A percentile compares a stretch with the other conserved stretches of the same genome.
These are phyloP conservation scores for Silurus lanzhouensis DNA, from an alignment of 2,797 vertebrate species.

Conservation along the genomic window DNA sequence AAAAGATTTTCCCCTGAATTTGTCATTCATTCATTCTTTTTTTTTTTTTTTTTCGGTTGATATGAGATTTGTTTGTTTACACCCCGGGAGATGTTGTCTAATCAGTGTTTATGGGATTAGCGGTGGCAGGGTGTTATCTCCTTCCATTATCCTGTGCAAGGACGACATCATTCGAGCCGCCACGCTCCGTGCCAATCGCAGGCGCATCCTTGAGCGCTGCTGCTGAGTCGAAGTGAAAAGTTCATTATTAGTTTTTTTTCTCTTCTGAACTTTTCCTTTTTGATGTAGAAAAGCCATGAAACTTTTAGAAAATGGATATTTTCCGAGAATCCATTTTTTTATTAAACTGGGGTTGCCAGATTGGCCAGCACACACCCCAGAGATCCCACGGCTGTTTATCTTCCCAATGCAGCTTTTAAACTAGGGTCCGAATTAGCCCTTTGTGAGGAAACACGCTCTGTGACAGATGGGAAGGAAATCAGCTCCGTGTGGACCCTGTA, in stretches of 20 bases:
- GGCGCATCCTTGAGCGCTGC: conserved; percentile 21
- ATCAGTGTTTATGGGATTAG: conserved; percentile 55
- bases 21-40: background rate
- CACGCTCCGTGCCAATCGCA: conserved; percentile 10
- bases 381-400: conserved; percentile 34
- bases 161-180: conserved; percentile 35
- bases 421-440: conserved; percentile 38
- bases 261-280: conserved; percentile 22
- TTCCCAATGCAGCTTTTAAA: conserved; percentile 35
- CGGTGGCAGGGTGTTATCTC: conserved; percentile 41
- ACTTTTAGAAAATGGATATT: conserved; percentile 15
- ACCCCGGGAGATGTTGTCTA: conserved; percentile 48
- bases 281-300: background rate
- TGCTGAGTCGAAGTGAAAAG: conserved; percentile 8
- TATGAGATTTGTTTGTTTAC: conserved; percentile 59
- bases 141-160: conserved; percentile 29
- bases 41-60: conserved; percentile 35
- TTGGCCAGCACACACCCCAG: conserved; percentile 42
- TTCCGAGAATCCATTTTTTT: background rate
- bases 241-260: conserved; percentile 8
- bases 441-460: conserved; percentile 47
- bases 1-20: background rate
- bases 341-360: conserved; percentile 38
- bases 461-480: conserved; percentile 41
- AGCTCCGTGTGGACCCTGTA: conserved; percentile 53